These are phyloP conservation scores for Rhabdomys pumilio DNA, from an alignment of 2,797 vertebrate species.

Conservation along the genomic window DNA sequence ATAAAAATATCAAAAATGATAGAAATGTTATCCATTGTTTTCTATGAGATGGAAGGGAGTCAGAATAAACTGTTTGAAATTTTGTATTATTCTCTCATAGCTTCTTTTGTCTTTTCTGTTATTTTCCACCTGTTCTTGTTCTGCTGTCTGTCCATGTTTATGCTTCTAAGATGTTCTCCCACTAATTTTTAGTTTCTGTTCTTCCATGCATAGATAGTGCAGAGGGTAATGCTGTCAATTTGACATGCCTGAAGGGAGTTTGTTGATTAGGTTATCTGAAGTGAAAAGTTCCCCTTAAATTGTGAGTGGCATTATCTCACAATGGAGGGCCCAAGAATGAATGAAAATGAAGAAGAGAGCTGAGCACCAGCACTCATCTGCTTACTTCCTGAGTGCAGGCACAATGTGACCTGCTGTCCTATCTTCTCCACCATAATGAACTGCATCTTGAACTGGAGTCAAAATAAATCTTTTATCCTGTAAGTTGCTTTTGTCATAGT, in stretches of 20 bases:
- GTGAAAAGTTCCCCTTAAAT: background rate
- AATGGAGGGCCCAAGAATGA: no score
- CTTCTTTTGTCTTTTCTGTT: slow-evolving; percentile 4
- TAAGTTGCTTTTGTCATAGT: background rate
- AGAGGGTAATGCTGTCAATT: no score
- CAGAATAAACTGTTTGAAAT: background rate
- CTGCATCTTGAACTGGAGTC: background rate
- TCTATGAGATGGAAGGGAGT: background rate
- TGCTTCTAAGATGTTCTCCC: background rate
- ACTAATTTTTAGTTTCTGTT: slow-evolving; percentile 29
- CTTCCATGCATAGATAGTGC: background rate
- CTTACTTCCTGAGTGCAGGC: background rate
- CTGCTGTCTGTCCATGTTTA: background rate
- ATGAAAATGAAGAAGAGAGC: background rate
- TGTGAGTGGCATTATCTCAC: background rate
- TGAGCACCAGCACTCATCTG: background rate
- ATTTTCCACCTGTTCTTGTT: background rate
- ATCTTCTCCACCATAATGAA: background rate
- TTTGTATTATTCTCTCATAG: background rate
- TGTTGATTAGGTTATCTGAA: background rate
- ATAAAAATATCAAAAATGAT: slow-evolving; percentile 4
- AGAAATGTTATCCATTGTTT: background rate
- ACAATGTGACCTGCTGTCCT: background rate
- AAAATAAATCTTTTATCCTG: background rate
- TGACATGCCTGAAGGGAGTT: background rate